Conservation (phyloP, 2,797 vertebrate species). For the Pangasius djambal region DNA sequence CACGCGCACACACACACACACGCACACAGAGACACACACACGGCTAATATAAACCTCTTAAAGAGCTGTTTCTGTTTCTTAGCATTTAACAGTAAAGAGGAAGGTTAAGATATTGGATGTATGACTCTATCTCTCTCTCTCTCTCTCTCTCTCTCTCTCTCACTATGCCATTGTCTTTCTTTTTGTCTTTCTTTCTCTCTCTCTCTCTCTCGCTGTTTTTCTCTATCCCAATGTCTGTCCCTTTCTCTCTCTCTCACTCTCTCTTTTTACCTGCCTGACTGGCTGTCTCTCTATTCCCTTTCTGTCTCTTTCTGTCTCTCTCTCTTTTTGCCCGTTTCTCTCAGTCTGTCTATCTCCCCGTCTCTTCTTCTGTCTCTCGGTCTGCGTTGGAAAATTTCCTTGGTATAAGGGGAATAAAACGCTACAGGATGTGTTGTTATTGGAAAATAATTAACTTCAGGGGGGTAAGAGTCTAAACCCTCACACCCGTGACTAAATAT, state of each 20-base stretch:
- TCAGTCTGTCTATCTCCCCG: background rate
- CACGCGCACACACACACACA: background rate
- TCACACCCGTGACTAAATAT: too few species aligned
- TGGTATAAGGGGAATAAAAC: background rate
- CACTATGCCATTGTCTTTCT: too few species aligned
- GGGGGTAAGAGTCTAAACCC: background rate
- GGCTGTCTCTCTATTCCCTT: background rate
- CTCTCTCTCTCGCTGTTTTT: background rate
- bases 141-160: background rate
- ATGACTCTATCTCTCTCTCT: background rate
- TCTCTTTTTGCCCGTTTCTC: background rate
- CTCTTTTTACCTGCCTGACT: background rate
- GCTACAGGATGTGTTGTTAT: background rate
- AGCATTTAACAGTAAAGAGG: constrained; percentile 27
- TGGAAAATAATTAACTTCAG: background rate
- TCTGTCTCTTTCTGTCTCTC: background rate
- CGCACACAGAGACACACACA: constrained; percentile 43
- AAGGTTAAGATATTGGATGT: constrained; percentile 32
- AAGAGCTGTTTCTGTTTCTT: constrained; percentile 42
- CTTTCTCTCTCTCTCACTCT: background rate
- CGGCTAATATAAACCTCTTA: constrained; percentile 39
- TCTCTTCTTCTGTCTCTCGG: background rate
- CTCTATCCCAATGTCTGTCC: background rate
- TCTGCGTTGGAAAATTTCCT: background rate
- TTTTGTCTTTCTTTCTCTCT: background rate